phyloP scores from a whole-genome alignment of 2,888 invertebrate species.

The Lepetodrilus schrolli region DNA sequence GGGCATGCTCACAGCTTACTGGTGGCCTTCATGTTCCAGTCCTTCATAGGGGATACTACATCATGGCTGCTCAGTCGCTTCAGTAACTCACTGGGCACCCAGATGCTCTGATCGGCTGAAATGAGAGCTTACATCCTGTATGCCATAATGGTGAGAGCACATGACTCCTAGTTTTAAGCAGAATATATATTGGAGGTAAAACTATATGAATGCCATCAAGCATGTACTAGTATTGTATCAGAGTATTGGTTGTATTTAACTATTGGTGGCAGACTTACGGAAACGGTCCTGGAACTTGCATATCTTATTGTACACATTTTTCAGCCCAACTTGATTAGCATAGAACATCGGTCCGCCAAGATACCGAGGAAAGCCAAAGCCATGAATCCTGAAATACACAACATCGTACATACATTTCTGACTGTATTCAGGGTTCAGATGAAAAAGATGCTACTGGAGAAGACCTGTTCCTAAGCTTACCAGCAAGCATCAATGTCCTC shows the following conservation, averaged over 20 bases:
- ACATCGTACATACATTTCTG: no score
- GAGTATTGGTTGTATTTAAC: no score
- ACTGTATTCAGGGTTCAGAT: no score
- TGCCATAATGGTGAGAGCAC: no score
- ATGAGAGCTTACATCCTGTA: not conserved
- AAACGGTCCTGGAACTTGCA: conserved; percentile 61
- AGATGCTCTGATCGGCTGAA: conserved; percentile 61
- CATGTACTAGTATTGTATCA: not conserved
- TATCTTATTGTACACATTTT: conserved; percentile 62
- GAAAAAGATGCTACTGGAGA: no score
- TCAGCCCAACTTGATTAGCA: conserved; percentile 67
- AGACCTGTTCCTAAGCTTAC: conserved; percentile 57
- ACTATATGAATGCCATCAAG: no score
- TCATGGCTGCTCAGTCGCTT: conserved; percentile 54
- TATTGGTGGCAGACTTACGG: no score
- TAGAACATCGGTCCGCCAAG: conserved; percentile 72
- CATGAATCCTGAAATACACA: conserved; percentile 67
- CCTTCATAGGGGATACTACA: conserved; percentile 52
- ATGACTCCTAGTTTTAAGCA: not conserved
- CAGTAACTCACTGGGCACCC: conserved; percentile 63
- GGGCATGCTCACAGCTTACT: conserved; percentile 47
- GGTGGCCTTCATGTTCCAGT: conserved; percentile 52
- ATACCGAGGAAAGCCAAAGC: conserved; percentile 68
- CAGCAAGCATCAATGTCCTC: conserved; percentile 71
- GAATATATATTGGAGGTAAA: not conserved